Evolutionary conservation across 2,113 vertebrate genomes (phyloP).

Genomic region (Ancistrus triradiatus): DNA sequence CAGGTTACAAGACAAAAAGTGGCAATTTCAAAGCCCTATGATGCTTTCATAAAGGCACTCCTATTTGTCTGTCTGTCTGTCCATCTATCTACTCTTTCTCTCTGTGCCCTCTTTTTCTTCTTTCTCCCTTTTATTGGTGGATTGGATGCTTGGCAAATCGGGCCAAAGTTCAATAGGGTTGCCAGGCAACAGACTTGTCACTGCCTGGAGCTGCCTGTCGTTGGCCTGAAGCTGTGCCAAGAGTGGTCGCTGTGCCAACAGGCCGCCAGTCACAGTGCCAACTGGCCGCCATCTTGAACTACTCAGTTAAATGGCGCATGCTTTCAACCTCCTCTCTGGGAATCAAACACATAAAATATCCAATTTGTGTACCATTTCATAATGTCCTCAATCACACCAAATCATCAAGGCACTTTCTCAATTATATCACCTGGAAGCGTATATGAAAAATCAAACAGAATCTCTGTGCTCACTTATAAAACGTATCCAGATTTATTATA

Average conservation of each 20-base stretch:
- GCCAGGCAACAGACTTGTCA: slow-evolving; percentile 50
- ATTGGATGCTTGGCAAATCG: slow-evolving; percentile 38
- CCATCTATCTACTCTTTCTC: not conserved
- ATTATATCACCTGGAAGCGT: not conserved
- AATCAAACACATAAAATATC: not conserved
- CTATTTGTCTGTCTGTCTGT: slow-evolving; percentile 7
- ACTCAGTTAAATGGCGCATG: not conserved
- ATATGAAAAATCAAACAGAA: no score
- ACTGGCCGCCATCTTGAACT: slow-evolving; percentile 39
- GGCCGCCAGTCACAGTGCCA: slow-evolving; percentile 41
- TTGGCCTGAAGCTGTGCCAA: slow-evolving; percentile 49
- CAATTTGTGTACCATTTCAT: not conserved
- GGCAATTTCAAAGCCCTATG: not conserved
- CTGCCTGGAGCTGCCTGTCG: slow-evolving; percentile 46
- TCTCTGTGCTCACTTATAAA: not conserved
- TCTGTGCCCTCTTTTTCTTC: not conserved
- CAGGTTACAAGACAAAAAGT: not conserved
- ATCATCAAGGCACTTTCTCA: not conserved
- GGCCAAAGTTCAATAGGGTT: slow-evolving; percentile 51
- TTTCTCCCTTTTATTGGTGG: slow-evolving; percentile 12
- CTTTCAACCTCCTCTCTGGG: not conserved
- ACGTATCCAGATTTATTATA: no score
- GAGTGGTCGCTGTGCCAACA: slow-evolving; percentile 41
- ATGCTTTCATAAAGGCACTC: no score
- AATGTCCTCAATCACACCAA: not conserved